phyloP scores from a whole-genome alignment of 1,140 invertebrate species.

The Drosophila subobscura region DNA sequence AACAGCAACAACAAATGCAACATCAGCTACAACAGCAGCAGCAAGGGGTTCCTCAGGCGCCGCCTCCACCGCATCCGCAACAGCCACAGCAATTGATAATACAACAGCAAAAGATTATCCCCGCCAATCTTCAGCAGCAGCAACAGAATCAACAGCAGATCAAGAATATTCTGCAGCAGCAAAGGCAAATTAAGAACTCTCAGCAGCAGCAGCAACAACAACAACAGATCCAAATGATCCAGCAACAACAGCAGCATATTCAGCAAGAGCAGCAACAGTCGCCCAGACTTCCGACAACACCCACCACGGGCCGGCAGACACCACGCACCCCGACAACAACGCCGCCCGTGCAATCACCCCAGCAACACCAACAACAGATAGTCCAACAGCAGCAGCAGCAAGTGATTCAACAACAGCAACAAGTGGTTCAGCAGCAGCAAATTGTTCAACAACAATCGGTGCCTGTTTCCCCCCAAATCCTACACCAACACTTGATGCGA shows the following conservation, averaged over 20 bases:
- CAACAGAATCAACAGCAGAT: constrained; percentile 65
- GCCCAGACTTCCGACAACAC: constrained; percentile 54
- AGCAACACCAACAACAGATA: constrained; percentile 55
- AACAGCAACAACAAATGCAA: constrained; percentile 35
- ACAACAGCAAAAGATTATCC: constrained; percentile 73
- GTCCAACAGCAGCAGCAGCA: constrained; percentile 46
- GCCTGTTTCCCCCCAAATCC: constrained; percentile 72
- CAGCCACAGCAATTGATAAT: constrained; percentile 62
- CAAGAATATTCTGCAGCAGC: constrained; percentile 71
- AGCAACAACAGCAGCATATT: constrained; percentile 8
- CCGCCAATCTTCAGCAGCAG: constrained; percentile 60
- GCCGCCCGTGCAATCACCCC: constrained; percentile 71
- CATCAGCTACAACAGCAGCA: constrained; percentile 39
- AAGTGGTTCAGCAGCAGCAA: constrained; percentile 57
- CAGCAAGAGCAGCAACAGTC: constrained; percentile 48
- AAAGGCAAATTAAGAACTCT: constrained; percentile 59
- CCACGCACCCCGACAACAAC: constrained; percentile 71
- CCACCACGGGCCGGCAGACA: constrained; percentile 71
- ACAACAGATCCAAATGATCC: constrained; percentile 16
- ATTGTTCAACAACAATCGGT: constrained; percentile 50
- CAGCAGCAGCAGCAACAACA: constrained; percentile 38
- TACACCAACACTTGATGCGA: constrained; percentile 74
- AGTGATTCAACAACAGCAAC: constrained; percentile 34
- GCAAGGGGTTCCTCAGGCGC: constrained; percentile 38
- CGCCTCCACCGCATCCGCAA: constrained; percentile 44